Percentiles rank a stretch among this genome's conserved stretches.
Evolutionary conservation across 2,113 vertebrate species (phyloP).

Genomic region (Callocephalon fimbriatum): DNA sequence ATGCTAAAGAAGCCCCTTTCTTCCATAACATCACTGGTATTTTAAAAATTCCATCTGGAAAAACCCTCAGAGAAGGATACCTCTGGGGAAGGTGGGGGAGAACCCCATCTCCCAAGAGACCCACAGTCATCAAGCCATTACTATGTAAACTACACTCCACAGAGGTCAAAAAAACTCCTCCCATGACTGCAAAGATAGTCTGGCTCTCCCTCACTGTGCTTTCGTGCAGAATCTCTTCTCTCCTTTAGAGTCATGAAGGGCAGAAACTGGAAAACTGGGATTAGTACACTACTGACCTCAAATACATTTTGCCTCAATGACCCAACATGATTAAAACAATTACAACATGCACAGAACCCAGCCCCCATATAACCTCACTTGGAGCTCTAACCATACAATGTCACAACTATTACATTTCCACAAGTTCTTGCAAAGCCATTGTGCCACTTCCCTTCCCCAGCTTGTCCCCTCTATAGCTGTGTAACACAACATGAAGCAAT

Average conservation of each 20-base stretch:
- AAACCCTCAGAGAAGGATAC: neutral
- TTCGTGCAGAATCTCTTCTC: neutral
- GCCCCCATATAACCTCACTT: neutral
- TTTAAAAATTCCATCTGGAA: neutral
- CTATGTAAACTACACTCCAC: accelerated
- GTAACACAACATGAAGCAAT: neutral
- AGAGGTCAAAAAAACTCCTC: neutral
- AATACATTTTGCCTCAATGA: neutral
- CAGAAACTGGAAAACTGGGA: neutral
- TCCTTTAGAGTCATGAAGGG: neutral
- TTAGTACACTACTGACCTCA: neutral
- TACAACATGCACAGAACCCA: neutral
- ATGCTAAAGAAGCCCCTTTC: neutral
- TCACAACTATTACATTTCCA: accelerated
- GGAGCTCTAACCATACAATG: neutral
- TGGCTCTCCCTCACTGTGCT: neutral
- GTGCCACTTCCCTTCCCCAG: neutral
- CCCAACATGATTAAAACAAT: neutral
- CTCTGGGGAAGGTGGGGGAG: neutral
- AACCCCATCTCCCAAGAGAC: neutral
- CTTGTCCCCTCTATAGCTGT: accelerated
- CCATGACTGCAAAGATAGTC: neutral
- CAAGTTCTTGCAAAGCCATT: neutral
- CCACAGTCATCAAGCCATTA: neutral
- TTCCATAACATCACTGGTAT: neutral